Evolutionary conservation across 2,888 invertebrate genomes (phyloP), one percentile per base, ranked within the genome.

Genomic region (Ornithoptera priamus): DNA sequence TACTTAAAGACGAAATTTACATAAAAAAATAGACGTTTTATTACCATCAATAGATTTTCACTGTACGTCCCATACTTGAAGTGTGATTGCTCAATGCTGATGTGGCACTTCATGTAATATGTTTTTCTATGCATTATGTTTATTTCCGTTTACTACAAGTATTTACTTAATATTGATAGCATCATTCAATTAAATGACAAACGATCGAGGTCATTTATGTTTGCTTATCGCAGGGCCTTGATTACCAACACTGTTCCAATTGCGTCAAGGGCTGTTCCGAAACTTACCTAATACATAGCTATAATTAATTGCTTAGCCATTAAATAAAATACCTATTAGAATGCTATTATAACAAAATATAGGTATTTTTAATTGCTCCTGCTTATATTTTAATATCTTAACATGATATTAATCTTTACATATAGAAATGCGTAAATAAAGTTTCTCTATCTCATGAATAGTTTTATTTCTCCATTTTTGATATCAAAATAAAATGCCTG

Each of bases 161-260:
- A 39, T 39, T 7, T 39, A 50, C 50, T 50, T 50, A 57, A 66
- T 20, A 56, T 17, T 60, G 61, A 67, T 67, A 67, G 56, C 36
- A 67, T 20, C 22, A 53, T 61, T 56, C 36, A 50, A 53, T 53
- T 53, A 67, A 53, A 67, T 60, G 61, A 53, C 67, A 39, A 58
- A 17, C 18, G 65, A 65, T 36, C 61, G 60, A 67, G 67, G 67
- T 50, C 67, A 61, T 20, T 56, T n/a, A 15, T 53, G 67, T 67
- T 67, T 61, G 53, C 15, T 67, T 67, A 67, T 67, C 61, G 56
- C n/a, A 20, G 61, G 53, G 17, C 67, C 61, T 67, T 67, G 61
- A 67, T 61, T 67, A 56, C 39, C 7, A 12, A n/a, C 53, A 22
- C 17, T 22, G 65, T 42, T 39, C 42, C 57, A 65, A 58, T 65